These are phyloP conservation scores for Drosophila yakuba DNA, from an alignment of 1,140 invertebrate species.

Conservation along the genomic window DNA sequence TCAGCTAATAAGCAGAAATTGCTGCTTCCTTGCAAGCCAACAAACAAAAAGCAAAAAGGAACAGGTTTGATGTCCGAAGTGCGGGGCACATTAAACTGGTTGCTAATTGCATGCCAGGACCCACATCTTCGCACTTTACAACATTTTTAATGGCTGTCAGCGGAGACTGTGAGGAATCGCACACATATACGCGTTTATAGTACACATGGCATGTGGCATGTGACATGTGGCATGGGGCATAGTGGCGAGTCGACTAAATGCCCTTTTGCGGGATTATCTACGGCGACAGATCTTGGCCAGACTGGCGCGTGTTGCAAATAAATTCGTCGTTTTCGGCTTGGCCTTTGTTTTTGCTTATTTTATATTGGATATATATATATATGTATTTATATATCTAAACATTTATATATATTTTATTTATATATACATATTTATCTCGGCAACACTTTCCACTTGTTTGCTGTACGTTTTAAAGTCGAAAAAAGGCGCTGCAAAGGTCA, in stretches of 20 bases:
- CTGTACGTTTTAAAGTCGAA: conserved; percentile 63
- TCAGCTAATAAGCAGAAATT: background rate
- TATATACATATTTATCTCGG: conserved; percentile 2
- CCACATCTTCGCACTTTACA: conserved; percentile 24
- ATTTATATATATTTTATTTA: no score
- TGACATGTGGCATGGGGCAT: background rate
- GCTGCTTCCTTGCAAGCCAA: no score
- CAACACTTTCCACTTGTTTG: conserved; percentile 67
- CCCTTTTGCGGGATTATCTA: conserved; percentile 45
- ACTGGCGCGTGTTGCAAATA: conserved; percentile 74
- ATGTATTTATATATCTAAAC: no score
- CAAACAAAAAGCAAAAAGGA: no score
- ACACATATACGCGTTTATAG: no score
- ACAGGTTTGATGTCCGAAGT: background rate
- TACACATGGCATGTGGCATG: no score
- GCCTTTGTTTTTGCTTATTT: conserved; percentile 17
- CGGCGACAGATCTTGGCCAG: conserved; percentile 45
- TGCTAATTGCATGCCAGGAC: conserved; percentile 36
- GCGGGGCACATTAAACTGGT: conserved; percentile 1
- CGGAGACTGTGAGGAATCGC: conserved; percentile 3
- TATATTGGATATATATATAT: background rate
- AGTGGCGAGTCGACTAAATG: conserved; percentile 31
- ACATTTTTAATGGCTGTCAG: conserved; percentile 39
- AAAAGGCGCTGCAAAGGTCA: conserved; percentile 54
- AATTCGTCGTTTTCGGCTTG: conserved; percentile 53